Evolutionary conservation across 2,797 vertebrate species (phyloP), one percentile per base, ranked within the genome.

Genomic region (Tokudaia tokunoshimensis): DNA sequence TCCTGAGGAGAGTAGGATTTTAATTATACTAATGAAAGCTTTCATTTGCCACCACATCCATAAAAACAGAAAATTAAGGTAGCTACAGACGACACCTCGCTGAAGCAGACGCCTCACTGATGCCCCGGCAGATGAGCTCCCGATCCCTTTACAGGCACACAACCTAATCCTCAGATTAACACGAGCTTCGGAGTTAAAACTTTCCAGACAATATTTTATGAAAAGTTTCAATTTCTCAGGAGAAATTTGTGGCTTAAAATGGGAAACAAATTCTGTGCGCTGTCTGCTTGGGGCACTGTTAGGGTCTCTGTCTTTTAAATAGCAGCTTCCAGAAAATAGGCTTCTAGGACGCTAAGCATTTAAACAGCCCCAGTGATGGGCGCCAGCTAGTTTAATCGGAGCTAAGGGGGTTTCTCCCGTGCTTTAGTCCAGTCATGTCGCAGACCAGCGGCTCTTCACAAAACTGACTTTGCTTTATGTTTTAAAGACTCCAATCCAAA

Each of bases 11-110:
- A 98, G 96, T 95, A 97, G 84, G 95, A 97, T 98, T 98, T 98
- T 98, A 98, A 99, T 98, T 98, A 98, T 95, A 97, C 96, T 97
- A 98, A 98, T 96, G 96, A 97, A 97, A 98, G 96, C 91, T 98
- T 98, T 98, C 94, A 92, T 90, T 98, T 98, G 94, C 97, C 96
- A 97, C 96, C 41, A 34, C 37, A 78, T 92, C 91, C 82, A 81
- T 93, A 89, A 94, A 93, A 85, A 89, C 74, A 97, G 91, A 97
- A 75, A 91, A 94, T 61, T 92, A 98, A 98, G 97, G 97, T 98
- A 92, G 91, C 0, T 52, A 95, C 98, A 98, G 98, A 96, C 94
- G 85, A 41, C 2, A 41, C 95, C 97, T 98, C 97, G 83, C 79
- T 92, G 94, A 96, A 98, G 96, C 93, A 96, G 90, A 97, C 93